A percentile compares a stretch with the other conserved stretches of the same genome.
Evolutionary conservation across 2,113 vertebrate species (phyloP).

Genomic region (Puma concolor): DNA sequence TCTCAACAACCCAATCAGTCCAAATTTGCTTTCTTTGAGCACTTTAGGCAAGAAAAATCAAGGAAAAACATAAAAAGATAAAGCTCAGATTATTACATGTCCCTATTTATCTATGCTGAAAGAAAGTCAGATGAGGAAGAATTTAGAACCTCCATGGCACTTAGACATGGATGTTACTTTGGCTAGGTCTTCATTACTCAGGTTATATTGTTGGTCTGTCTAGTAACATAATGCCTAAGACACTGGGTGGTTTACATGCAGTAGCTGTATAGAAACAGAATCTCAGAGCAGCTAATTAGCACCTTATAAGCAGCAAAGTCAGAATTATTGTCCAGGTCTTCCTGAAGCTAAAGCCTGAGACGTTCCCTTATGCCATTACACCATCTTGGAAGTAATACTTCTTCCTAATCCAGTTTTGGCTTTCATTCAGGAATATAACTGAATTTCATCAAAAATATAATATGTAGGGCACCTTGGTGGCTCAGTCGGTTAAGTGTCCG

Average conservation of each 20-base stretch:
- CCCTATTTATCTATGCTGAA: neutral
- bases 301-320: neutral
- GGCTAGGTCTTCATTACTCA: neutral
- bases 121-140: neutral
- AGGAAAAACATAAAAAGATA: neutral
- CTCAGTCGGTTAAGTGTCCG: too few species aligned
- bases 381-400: neutral
- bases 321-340: neutral
- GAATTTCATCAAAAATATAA: constrained; percentile 24
- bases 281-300: neutral
- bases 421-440: constrained; percentile 17
- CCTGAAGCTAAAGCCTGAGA: neutral
- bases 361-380: neutral
- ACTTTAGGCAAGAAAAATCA: neutral
- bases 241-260: neutral
- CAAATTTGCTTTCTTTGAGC: neutral
- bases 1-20: neutral
- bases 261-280: neutral
- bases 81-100: neutral
- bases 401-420: neutral
- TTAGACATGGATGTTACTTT: neutral
- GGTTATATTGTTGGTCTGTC: neutral
- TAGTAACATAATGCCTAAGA: neutral
- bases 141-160: neutral
- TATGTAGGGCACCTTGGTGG: neutral